phyloP scores from a whole-genome alignment of 2,113 vertebrate species.

The Martes martes region DNA sequence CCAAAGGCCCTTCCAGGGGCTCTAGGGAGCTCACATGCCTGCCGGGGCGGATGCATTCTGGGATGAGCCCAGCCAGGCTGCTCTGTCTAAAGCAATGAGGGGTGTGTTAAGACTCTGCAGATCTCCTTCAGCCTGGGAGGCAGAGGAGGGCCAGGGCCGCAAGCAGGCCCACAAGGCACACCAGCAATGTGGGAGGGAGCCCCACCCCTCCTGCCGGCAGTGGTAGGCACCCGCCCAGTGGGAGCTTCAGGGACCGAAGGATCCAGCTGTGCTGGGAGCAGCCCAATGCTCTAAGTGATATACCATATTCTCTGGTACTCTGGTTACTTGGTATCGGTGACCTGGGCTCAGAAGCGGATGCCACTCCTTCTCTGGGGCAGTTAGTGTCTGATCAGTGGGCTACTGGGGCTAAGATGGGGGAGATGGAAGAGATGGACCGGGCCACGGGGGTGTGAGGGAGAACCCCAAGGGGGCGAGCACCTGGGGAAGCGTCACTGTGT shows the following conservation, averaged over 20 bases:
- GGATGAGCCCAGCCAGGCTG: background rate
- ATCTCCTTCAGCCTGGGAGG: background rate
- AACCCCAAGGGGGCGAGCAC: background rate
- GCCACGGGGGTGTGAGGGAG: background rate
- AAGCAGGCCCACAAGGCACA: background rate
- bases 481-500: fast-evolving
- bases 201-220: background rate
- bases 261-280: background rate
- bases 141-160: background rate
- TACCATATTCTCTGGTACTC: background rate
- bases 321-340: background rate
- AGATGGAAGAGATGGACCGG: background rate
- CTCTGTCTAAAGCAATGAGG: background rate
- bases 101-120: too few species aligned
- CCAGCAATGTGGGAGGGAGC: background rate
- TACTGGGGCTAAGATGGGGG: background rate
- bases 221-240: background rate
- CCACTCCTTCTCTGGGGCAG: background rate
- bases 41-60: background rate
- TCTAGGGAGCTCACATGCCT: background rate
- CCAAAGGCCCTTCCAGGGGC: background rate
- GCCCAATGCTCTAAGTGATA: background rate
- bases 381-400: background rate
- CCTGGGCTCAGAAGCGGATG: background rate
- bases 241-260: background rate